These are phyloP conservation scores for Vanessa atalanta DNA, from an alignment of 1,140 invertebrate genomes.

Conservation along the genomic window DNA sequence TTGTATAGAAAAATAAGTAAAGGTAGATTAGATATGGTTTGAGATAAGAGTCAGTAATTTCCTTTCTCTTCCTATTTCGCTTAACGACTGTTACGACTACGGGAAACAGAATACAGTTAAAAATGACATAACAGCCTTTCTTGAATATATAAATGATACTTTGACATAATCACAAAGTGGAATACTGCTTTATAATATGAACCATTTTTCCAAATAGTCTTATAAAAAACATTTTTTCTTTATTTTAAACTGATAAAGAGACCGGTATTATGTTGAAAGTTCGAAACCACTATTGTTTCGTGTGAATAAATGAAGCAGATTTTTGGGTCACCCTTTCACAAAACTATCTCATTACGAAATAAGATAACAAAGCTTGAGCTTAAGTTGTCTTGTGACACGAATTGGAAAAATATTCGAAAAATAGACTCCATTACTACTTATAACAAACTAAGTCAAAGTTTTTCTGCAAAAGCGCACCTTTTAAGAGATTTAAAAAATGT, in stretches of 20 bases:
- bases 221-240: neutral
- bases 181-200: too few relatives aligned
- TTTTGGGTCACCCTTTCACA: conserved; percentile 37
- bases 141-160: neutral
- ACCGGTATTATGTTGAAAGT: conserved; percentile 18
- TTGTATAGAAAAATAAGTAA: conserved; percentile 1
- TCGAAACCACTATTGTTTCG: conserved; percentile 19
- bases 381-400: too few relatives aligned
- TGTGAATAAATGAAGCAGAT: conserved; percentile 24
- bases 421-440: too few relatives aligned
- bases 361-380: conserved; percentile 6
- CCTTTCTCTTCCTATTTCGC: conserved; percentile 13
- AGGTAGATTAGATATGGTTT: conserved; percentile 1
- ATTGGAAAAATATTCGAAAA: too few relatives aligned
- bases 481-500: neutral
- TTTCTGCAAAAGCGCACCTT: neutral
- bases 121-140: neutral
- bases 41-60: conserved; percentile 13
- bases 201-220: neutral
- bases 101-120: neutral
- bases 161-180: too few relatives aligned
- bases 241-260: neutral
- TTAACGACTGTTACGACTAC: neutral
- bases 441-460: too few relatives aligned
- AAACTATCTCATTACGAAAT: conserved; percentile 20